These are phyloP conservation scores for Arion vulgaris DNA, from an alignment of 1,140 invertebrate genomes.

Conservation along the genomic window DNA sequence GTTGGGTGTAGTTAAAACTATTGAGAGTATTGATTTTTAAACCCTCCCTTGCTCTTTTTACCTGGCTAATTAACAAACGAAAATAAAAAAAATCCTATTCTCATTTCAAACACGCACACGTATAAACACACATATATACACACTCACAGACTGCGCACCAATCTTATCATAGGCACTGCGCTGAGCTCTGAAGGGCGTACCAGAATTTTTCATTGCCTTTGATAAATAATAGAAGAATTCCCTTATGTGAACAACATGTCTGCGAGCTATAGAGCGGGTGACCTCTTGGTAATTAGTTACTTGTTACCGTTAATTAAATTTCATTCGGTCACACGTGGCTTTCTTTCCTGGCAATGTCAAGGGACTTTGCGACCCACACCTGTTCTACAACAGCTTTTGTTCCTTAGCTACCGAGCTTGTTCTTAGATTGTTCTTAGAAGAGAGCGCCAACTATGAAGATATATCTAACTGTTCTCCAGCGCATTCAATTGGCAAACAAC, in stretches of 20 bases:
- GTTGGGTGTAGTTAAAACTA: too few species aligned
- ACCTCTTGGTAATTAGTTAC: slow-evolving; percentile 1
- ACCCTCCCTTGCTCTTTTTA: neutral
- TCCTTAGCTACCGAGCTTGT: neutral
- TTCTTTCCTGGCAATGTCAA: neutral
- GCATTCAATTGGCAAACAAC: neutral
- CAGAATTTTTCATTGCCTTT: neutral
- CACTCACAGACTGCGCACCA: too few species aligned
- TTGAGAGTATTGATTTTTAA: too few species aligned
- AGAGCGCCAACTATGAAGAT: neutral
- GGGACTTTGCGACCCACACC: neutral
- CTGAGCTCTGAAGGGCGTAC: neutral
- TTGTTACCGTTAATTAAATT: slow-evolving; percentile 22
- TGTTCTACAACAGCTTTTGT: slow-evolving; percentile 1
- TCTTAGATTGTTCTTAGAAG: too few species aligned
- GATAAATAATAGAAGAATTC: slow-evolving; percentile 4
- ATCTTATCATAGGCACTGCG: neutral
- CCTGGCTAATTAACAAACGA: slow-evolving; percentile 17
- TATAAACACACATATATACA: too few species aligned
- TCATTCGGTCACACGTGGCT: neutral
- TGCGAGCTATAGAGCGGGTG: neutral
- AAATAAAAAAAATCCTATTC: too few species aligned
- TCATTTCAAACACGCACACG: too few species aligned
- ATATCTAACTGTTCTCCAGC: neutral
- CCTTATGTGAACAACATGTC: neutral